Base-by-base conservation (phyloP, 1,140 invertebrate genomes). In the Dryas iulia region DNA sequence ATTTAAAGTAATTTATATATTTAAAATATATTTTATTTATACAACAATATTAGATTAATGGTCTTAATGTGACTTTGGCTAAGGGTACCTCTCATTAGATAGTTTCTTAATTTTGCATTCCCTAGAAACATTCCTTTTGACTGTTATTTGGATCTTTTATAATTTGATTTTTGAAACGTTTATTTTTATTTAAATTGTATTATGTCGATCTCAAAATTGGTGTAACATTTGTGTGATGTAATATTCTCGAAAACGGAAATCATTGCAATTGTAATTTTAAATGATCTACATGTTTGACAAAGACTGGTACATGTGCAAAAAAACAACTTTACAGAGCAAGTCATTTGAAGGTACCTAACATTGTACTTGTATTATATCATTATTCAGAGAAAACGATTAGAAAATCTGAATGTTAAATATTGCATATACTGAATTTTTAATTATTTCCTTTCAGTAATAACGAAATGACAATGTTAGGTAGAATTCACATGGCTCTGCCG, bases 1-100 rank as follows among this genome's bases (percentile, higher is more conserved):
- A 0, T 56, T 21, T 47, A 7, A 18, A 39, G 14, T 14, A 6
- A 39, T 39, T 39, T 39, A 39, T 35, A 39, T 39, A 39, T 18
- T 39, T 18, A 7, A 39, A 39, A 39, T 7, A 39, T 8, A 21
- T 47, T 10, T 47, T 47, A 47, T 47, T 47, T 47, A 21, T 47
- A 47, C 14, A 47, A 21, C 30, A 31, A 7, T 47, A 56, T 56
- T 56, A 25, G 23, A 11, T 24, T 56, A 26, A 25, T 26, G 23
- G 11, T 26, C n/a, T 25, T 56, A 25, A 54, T 56, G 21, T 56
- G 21, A 18, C 12, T 56, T 56, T 12, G 24, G 53, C 24, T 56
- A 47, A 47, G 14, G 39, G 39, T 47, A 47, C 14, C 8, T 47
- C 39, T 47, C 14, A 47, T 70, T 70, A 69, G 66, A 30, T 21